phyloP scores from a whole-genome alignment of 2,888 invertebrate species.

The Entomobrya multifasciata region DNA sequence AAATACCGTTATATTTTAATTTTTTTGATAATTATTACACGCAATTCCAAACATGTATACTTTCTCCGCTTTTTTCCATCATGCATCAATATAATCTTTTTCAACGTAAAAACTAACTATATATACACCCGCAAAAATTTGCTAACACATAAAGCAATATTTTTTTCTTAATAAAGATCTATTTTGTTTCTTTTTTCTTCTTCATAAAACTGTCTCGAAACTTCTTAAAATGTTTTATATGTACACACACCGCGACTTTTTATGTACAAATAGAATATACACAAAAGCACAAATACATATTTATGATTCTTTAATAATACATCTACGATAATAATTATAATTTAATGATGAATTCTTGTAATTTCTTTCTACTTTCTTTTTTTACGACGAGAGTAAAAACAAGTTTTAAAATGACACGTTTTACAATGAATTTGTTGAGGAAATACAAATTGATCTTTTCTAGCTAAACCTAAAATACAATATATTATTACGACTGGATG shows the following conservation, averaged over 20 bases:
- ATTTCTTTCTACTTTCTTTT: neutral
- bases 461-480: neutral
- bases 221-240: neutral
- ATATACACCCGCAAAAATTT: neutral
- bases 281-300: neutral
- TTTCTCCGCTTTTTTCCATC: too few relatives aligned
- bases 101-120: neutral
- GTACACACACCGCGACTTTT: too few relatives aligned
- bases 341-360: too few relatives aligned
- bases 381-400: slow-evolving; percentile 6
- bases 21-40: neutral
- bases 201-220: too few relatives aligned
- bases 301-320: neutral
- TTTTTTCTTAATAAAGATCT: slow-evolving; percentile 45
- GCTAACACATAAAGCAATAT: neutral
- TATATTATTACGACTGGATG: slow-evolving; percentile 7
- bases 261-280: neutral
- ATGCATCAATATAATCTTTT: too few relatives aligned
- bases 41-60: neutral
- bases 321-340: neutral
- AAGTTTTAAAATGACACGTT: slow-evolving; percentile 23
- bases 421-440: neutral
- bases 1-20: neutral
- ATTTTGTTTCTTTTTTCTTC: neutral
- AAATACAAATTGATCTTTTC: neutral